phyloP scores from a whole-genome alignment of 2,113 vertebrate species.

The Menura novaehollandiae region DNA sequence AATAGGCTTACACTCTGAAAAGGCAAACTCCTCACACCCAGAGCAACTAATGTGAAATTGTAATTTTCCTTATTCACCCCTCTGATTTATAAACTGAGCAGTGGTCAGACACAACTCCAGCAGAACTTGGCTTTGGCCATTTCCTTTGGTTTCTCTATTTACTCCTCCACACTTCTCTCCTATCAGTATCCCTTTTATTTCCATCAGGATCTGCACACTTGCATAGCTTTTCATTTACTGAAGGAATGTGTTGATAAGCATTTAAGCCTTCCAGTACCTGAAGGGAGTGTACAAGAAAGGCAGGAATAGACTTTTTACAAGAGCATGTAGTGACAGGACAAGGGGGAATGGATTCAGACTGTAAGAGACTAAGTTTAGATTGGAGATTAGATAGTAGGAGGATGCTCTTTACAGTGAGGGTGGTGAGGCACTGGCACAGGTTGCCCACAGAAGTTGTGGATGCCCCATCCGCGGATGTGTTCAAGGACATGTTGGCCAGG shows the following conservation, averaged over 20 bases:
- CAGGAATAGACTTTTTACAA: background rate
- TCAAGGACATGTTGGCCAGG: background rate
- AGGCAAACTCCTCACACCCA: background rate
- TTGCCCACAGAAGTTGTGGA: background rate
- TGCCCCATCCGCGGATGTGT: too few relatives aligned
- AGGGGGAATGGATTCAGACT: background rate
- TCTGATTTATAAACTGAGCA: background rate
- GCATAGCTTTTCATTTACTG: rapidly evolving
- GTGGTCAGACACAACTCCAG: background rate
- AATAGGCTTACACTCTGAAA: background rate
- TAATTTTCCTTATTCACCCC: background rate
- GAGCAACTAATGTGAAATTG: background rate
- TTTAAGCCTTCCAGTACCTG: background rate
- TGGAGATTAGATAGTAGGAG: background rate
- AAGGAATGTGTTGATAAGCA: rapidly evolving
- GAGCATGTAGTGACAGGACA: background rate
- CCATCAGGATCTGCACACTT: background rate
- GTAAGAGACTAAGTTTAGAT: background rate
- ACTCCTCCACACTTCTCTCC: background rate
- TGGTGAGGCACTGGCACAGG: background rate
- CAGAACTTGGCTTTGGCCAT: background rate
- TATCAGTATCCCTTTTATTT: background rate
- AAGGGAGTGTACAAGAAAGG: background rate
- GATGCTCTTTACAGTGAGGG: background rate
- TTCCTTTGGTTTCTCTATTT: background rate